These are phyloP conservation scores for Grallaria varia DNA, from an alignment of 2,113 vertebrate species.

Conservation along the genomic window DNA sequence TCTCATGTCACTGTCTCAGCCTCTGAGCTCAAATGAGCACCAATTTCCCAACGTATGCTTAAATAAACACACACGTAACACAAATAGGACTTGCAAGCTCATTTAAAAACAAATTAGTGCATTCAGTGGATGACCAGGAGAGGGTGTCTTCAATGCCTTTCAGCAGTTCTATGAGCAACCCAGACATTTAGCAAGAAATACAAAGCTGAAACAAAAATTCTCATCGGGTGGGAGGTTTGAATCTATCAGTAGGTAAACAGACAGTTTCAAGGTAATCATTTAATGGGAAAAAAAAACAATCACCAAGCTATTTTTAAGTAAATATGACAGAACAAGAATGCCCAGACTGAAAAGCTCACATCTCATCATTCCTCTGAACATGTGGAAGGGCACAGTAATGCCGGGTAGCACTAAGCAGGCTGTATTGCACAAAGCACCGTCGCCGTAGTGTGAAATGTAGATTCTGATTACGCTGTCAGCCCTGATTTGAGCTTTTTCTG, in stretches of 20 bases:
- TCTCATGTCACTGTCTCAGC: not conserved
- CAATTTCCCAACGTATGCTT: not conserved
- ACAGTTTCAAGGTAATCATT: not conserved
- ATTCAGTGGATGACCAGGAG: constrained; percentile 35
- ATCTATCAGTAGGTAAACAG: not conserved
- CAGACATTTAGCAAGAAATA: not conserved
- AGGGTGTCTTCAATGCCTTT: constrained; percentile 26
- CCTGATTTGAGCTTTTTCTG: not conserved
- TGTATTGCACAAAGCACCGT: not conserved
- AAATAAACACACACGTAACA: not conserved
- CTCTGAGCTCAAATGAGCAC: not conserved
- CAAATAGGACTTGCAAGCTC: not conserved
- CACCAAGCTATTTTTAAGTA: not conserved
- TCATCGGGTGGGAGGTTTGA: not conserved
- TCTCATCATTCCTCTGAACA: not conserved
- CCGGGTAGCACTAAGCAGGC: not conserved
- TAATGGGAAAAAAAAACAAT: not conserved
- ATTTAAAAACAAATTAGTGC: not conserved
- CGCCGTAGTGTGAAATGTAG: not conserved
- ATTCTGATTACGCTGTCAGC: not conserved
- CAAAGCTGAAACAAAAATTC: not conserved
- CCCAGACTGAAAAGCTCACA: not conserved
- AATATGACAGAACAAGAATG: not conserved
- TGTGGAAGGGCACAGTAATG: not conserved
- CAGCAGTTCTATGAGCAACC: not conserved